A percentile compares a stretch with the other conserved stretches of the same genome.
phyloP scores from a whole-genome alignment of 2,113 vertebrate species.

The Heterotis niloticus region DNA sequence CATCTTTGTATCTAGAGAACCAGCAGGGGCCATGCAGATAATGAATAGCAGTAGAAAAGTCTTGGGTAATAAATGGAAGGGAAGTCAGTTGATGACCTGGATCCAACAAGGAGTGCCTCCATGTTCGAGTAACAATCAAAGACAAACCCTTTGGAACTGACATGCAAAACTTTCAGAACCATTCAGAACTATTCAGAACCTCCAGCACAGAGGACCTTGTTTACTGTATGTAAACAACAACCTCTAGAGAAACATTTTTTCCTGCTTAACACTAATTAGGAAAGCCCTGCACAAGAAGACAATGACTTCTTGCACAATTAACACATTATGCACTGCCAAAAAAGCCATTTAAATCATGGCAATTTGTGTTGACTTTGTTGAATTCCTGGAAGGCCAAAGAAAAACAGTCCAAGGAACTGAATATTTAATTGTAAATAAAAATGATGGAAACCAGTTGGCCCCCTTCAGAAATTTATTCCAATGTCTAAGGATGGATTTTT shows the following conservation, averaged over 20 bases:
- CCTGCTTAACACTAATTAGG: constrained; percentile 6
- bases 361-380: neutral
- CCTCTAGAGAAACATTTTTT: constrained; percentile 25
- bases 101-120: neutral
- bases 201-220: constrained; percentile 9
- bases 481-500: constrained; percentile 13
- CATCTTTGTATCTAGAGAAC: constrained; percentile 23
- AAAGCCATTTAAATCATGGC: neutral
- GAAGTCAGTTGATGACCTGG: neutral
- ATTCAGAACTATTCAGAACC: constrained; percentile 29
- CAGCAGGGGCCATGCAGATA: constrained; percentile 24
- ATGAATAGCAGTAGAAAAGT: constrained; percentile 40
- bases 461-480: neutral
- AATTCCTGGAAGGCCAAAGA: neutral
- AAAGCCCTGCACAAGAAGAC: neutral
- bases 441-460: constrained; percentile 18
- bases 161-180: constrained; percentile 35
- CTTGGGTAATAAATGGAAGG: constrained; percentile 37
- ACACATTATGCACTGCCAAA: neutral
- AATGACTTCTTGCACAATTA: neutral
- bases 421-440: constrained; percentile 17
- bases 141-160: constrained; percentile 7
- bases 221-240: constrained; percentile 10
- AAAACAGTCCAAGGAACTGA: constrained; percentile 6
- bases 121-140: constrained; percentile 16